Conservation (phyloP, 2,797 vertebrate genomes). For the Oreortyx pictus region DNA sequence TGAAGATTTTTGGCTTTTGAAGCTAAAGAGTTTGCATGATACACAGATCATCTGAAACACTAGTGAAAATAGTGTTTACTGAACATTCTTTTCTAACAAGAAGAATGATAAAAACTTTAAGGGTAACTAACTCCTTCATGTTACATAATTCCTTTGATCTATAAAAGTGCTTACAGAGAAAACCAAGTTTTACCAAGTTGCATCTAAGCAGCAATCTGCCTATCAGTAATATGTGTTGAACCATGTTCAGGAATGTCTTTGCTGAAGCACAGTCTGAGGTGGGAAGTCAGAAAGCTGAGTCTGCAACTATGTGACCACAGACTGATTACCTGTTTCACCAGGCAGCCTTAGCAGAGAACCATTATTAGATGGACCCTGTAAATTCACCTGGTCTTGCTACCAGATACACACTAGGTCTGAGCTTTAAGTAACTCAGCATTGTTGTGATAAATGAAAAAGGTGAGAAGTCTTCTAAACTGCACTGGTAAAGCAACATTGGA, state of each 20-base stretch:
- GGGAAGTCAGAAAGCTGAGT: background rate
- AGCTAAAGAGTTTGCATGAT: background rate
- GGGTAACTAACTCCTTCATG: background rate
- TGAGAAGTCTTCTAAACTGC: background rate
- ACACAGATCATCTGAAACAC: background rate
- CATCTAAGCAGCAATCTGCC: background rate
- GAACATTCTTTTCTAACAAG: background rate
- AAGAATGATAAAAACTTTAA: constrained; percentile 1
- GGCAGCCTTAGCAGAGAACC: background rate
- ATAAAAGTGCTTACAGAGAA: background rate
- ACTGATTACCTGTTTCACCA: background rate
- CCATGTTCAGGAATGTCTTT: background rate
- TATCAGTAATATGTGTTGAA: background rate
- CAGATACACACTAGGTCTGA: background rate
- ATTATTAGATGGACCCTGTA: background rate
- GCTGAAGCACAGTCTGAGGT: background rate
- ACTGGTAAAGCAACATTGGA: background rate
- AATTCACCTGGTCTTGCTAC: background rate
- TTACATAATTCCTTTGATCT: background rate
- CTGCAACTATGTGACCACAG: background rate
- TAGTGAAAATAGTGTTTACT: background rate
- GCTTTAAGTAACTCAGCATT: background rate
- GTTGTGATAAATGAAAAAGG: background rate
- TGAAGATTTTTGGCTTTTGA: background rate
- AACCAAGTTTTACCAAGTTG: background rate